phyloP scores from a whole-genome alignment of 1,140 invertebrate genomes.

The Heliothis subflexa region DNA sequence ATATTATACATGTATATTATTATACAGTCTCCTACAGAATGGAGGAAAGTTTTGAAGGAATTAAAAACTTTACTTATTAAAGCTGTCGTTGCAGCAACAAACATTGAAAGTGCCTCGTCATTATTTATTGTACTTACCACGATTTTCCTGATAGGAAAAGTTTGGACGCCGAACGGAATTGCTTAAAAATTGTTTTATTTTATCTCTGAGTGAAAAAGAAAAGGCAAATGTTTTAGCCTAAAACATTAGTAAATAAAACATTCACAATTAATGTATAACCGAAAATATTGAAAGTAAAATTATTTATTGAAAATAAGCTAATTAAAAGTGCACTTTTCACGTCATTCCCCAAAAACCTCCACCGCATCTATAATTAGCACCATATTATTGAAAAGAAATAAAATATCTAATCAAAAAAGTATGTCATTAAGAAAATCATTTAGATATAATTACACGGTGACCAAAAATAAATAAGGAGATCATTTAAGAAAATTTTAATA shows the following conservation, averaged over 20 bases:
- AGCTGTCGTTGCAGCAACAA: slow-evolving; percentile 18
- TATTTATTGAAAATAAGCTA: background rate
- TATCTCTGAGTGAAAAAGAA: slow-evolving; percentile 4
- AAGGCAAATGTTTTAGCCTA: too few species aligned
- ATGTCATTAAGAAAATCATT: background rate
- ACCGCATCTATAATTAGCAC: too few species aligned
- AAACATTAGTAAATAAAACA: too few species aligned
- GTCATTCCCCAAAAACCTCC: too few species aligned
- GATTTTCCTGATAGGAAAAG: slow-evolving; percentile 41
- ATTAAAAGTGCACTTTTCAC: too few species aligned
- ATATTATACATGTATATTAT: too few species aligned
- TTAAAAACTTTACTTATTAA: slow-evolving; percentile 45
- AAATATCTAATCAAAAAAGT: background rate
- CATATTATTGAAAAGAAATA: background rate
- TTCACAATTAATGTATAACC: too few species aligned
- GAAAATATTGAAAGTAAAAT: too few species aligned
- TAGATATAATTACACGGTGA: background rate
- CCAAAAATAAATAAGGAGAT: slow-evolving; percentile 9
- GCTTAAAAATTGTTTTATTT: slow-evolving; percentile 35
- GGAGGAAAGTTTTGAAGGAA: background rate
- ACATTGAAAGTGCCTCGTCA: slow-evolving; percentile 37
- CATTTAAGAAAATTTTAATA: slow-evolving; percentile 14
- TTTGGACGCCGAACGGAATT: slow-evolving; percentile 15
- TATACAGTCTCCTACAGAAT: background rate
- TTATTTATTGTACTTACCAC: slow-evolving; percentile 34